Conservation (phyloP, 2,888 invertebrate species). For the Meiosimyza decipiens region DNA sequence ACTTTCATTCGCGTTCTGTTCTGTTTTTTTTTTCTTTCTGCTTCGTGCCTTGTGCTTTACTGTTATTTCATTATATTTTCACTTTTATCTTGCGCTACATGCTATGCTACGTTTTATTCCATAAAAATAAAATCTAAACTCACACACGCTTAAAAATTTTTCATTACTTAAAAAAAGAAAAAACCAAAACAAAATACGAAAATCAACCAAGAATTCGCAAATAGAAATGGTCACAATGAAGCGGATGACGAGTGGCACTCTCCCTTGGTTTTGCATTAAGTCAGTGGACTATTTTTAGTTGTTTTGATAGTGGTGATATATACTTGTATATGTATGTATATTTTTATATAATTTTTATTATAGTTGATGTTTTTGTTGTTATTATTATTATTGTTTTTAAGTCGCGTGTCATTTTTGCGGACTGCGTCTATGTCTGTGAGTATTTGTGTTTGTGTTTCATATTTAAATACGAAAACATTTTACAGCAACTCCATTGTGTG, state of each 20-base stretch:
- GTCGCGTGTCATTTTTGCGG: constrained; percentile 13
- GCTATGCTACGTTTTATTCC: too few relatives aligned
- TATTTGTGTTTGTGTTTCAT: background rate
- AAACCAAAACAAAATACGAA: too few relatives aligned
- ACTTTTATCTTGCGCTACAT: too few relatives aligned
- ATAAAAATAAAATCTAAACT: too few relatives aligned
- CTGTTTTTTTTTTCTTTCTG: background rate
- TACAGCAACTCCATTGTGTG: background rate
- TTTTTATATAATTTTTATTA: too few relatives aligned
- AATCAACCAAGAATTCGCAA: too few relatives aligned
- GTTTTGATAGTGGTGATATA: background rate
- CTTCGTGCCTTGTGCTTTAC: background rate
- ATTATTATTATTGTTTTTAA: background rate
- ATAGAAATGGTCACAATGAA: too few relatives aligned
- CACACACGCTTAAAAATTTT: too few relatives aligned
- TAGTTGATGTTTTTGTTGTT: background rate
- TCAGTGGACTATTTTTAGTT: constrained; percentile 1
- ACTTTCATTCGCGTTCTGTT: background rate
- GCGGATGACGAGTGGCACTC: too few relatives aligned
- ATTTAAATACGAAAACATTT: background rate
- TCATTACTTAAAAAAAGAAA: too few relatives aligned
- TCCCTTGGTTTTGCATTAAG: background rate
- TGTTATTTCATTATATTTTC: background rate
- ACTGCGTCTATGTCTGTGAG: background rate
- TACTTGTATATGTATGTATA: too few relatives aligned